Base-by-base conservation (phyloP, 2,888 invertebrate species). In the Temnothorax rugatulus region DNA sequence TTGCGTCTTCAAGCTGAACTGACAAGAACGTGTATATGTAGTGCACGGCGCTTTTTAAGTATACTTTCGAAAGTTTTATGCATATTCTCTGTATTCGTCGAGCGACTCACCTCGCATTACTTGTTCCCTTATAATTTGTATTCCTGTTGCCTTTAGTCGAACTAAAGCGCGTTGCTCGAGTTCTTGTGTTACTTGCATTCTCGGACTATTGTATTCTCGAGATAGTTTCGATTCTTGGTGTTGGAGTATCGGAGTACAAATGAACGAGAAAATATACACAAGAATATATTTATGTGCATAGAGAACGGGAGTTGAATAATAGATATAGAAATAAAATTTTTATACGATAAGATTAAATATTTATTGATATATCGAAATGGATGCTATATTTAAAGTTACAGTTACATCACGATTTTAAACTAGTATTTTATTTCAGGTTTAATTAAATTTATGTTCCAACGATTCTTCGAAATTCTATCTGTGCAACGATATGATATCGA, bases 111-210 rank as follows among this genome's bases (percentile, higher is more conserved):
- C 18, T 81, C 47, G 34, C 47, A 21, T 79, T 71, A 79, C 25
- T 21, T 29, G 47, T 50, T 81, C 21, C 47, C 47, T 73, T 73
- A 50, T 81, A 73, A 73, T 81, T 81, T 38, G 59, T 73, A 81
- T 73, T 71, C 25, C 59, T 11, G 47, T 71, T 61, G 21, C 47
- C 29, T 71, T 71, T 21, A 25, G 18, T 63, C 21, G 21, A 34
- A 75, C 34, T 47, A 75, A 75, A 2, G 34, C 71, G 8, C 34
- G 34, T 69, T 47, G 34, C 25, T 61, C 38, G 50, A 71, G 47
- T 73, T 73, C n/a, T 68, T 25, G 34, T 47, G 29, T 59, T 81
- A 71, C 38, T 73, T 79, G 47, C 44, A 47, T 79, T 81, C 18
- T 13, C 38, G 38, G 2, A 59, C 18, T 59, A 29, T 57, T 44